Conservation (phyloP, 2,797 vertebrate genomes). For the Lemur catta region DNA sequence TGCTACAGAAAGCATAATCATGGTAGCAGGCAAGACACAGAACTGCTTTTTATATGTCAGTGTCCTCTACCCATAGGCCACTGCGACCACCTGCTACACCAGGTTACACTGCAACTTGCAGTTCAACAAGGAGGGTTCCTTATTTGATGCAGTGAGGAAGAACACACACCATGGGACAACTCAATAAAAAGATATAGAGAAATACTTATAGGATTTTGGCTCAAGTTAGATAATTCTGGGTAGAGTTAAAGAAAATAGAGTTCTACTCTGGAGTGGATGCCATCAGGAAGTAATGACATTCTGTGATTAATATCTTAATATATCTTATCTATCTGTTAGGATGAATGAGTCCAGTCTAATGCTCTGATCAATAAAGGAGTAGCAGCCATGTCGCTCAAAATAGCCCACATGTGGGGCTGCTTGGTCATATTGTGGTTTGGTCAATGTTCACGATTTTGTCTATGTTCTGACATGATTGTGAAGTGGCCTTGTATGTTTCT, state of each 20-base stretch:
- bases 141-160: background rate
- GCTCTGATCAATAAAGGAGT: background rate
- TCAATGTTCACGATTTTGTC: background rate
- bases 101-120: background rate
- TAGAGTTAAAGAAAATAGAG: background rate
- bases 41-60: background rate
- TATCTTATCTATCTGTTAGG: background rate
- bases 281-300: too few relatives aligned
- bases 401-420: too few relatives aligned
- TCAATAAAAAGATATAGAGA: background rate
- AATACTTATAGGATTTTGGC: background rate
- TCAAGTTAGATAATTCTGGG: background rate
- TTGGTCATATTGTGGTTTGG: too few relatives aligned
- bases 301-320: background rate
- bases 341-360: background rate
- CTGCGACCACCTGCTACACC: too few relatives aligned
- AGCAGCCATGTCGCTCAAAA: background rate
- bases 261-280: background rate
- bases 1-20: background rate
- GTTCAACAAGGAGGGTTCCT: background rate
- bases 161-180: background rate
- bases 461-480: background rate
- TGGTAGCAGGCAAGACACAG: rapidly evolving
- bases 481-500: background rate
- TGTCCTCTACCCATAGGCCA: background rate